Evolutionary conservation across 1,140 invertebrate species (phyloP).

Genomic region (Riptortus pedestris): DNA sequence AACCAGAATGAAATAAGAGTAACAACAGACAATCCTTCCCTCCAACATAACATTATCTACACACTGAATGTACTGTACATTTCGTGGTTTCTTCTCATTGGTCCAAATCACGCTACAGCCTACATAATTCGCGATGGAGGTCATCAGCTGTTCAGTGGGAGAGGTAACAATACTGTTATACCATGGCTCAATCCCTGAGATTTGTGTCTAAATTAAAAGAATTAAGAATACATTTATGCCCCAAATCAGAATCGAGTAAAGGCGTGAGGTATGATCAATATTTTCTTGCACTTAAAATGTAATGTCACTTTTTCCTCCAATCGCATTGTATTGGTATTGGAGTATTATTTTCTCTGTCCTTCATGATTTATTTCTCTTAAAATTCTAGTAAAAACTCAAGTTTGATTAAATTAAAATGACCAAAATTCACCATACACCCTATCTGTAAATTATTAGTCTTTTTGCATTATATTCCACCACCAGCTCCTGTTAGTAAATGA

Average conservation of each 20-base stretch:
- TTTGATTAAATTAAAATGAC: not conserved
- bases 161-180: not conserved
- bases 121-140: not conserved
- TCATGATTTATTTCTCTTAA: not conserved
- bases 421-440: not conserved
- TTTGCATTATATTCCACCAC: no score
- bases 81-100: conserved; percentile 26
- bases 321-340: not conserved
- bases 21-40: not conserved
- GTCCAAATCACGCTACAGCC: not conserved
- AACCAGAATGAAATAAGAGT: not conserved
- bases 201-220: conserved; percentile 61
- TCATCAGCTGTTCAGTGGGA: not conserved
- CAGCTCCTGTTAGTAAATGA: no score
- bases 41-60: conserved; percentile 20
- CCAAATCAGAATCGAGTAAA: conserved; percentile 61
- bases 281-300: not conserved
- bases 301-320: not conserved
- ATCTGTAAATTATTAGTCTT: no score
- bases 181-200: conserved; percentile 38
- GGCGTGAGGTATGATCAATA: conserved; percentile 57
- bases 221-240: conserved; percentile 73
- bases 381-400: not conserved
- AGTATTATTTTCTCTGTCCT: not conserved
- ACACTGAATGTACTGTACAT: conserved; percentile 16